phyloP scores from a whole-genome alignment of 2,113 vertebrate species.

The Sigmodon hispidus region DNA sequence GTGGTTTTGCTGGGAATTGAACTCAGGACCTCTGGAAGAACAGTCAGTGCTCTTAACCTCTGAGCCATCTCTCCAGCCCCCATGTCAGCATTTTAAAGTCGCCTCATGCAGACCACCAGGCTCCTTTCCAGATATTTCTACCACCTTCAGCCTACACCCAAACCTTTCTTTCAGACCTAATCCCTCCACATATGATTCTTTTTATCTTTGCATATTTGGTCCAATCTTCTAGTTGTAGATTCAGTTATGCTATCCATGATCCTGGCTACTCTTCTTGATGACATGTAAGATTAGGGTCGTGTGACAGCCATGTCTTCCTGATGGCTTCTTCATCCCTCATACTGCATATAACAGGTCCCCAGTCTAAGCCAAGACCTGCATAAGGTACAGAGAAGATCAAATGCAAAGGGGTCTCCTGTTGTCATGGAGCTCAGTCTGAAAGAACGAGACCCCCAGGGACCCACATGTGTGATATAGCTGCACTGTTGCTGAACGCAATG shows the following conservation, averaged over 20 bases:
- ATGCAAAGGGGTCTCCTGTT: neutral
- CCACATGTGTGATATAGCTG: neutral
- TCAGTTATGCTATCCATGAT: neutral
- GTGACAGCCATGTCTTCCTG: neutral
- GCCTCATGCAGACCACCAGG: neutral
- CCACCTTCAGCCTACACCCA: neutral
- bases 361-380: neutral
- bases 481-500: neutral
- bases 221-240: neutral
- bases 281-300: neutral
- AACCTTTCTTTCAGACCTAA: neutral
- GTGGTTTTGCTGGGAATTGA: too few relatives aligned
- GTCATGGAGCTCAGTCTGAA: neutral
- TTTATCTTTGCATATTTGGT: neutral
- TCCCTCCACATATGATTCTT: neutral
- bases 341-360: neutral
- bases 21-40: too few relatives aligned
- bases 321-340: neutral
- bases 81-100: neutral
- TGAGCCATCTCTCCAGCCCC: too few relatives aligned
- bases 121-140: neutral
- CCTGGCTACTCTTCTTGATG: neutral
- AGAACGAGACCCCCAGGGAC: neutral
- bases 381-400: neutral
- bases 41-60: too few relatives aligned